Conservation (phyloP, 30 jellyfish, hydroid and myxozoan species). For the Aurelia aurita region DNA sequence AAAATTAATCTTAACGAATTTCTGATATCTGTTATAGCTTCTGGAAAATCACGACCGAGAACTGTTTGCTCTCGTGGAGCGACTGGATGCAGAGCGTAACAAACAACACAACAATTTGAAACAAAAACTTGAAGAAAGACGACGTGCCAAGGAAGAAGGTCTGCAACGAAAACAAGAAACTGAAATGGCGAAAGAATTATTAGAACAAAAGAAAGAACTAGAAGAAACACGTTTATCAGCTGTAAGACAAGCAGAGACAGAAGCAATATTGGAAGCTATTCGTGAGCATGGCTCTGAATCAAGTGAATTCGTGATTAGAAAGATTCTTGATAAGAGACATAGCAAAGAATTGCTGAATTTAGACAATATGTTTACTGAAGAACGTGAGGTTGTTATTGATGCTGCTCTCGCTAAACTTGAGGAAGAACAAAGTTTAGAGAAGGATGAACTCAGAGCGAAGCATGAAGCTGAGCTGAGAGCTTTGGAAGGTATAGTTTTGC, state of each 20-base stretch:
- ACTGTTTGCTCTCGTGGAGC: slow-evolving; percentile 81
- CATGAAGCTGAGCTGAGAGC: slow-evolving; percentile 85
- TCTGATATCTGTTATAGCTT: slow-evolving; percentile 44
- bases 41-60: slow-evolving; percentile 86
- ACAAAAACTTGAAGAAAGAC: slow-evolving; percentile 78
- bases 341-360: slow-evolving; percentile 79
- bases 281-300: slow-evolving; percentile 94
- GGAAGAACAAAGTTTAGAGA: slow-evolving; percentile 74
- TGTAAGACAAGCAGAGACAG: slow-evolving; percentile 88
- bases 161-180: slow-evolving; percentile 83
- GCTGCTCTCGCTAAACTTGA: slow-evolving; percentile 84
- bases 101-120: slow-evolving; percentile 71
- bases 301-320: slow-evolving; percentile 86
- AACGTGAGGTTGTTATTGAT: slow-evolving; percentile 82
- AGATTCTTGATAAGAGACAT: slow-evolving; percentile 94
- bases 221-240: slow-evolving; percentile 87
- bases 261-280: slow-evolving; percentile 86
- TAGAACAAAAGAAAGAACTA: slow-evolving; percentile 94
- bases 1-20: too few species aligned
- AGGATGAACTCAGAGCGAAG: slow-evolving; percentile 77
- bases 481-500: slow-evolving; percentile 57
- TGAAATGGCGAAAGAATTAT: slow-evolving; percentile 87
- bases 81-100: slow-evolving; percentile 74
- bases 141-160: slow-evolving; percentile 79
- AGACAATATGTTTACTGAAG: slow-evolving; percentile 81